Percentiles rank a stretch among this genome's conserved stretches.
phyloP scores from a whole-genome alignment of 2,888 invertebrate genomes.

The Acheta domesticus region DNA sequence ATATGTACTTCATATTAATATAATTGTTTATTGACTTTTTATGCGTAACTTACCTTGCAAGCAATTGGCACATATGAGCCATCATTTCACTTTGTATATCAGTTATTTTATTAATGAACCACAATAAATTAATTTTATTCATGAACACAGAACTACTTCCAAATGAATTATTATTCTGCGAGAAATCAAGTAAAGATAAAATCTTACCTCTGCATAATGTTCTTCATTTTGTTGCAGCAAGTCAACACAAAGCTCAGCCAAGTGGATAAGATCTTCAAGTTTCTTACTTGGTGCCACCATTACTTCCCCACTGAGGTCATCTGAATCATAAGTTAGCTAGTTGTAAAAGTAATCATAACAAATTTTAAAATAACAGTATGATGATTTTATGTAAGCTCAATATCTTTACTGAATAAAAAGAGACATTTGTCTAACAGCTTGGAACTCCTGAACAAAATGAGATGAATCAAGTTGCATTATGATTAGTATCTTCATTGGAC shows the following conservation, averaged over 20 bases:
- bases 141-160: background rate
- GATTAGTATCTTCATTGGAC: too few relatives aligned
- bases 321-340: slow-evolving; percentile 48
- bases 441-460: background rate
- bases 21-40: too few relatives aligned
- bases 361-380: too few relatives aligned
- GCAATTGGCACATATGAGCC: too few relatives aligned
- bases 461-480: background rate
- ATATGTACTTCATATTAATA: too few relatives aligned
- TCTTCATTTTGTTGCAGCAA: slow-evolving; percentile 98
- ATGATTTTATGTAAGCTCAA: too few relatives aligned
- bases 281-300: slow-evolving; percentile 83
- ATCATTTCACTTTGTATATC: background rate
- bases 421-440: background rate
- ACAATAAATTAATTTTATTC: background rate
- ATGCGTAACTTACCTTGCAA: too few relatives aligned
- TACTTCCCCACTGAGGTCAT: slow-evolving; percentile 77
- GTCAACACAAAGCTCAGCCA: slow-evolving; percentile 97
- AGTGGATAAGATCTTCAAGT: slow-evolving; percentile 92
- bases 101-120: background rate
- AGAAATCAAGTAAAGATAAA: background rate
- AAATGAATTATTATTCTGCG: slow-evolving; percentile 10
- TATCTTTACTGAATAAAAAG: background rate
- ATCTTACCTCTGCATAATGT: slow-evolving; percentile 97
- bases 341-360: background rate